These are phyloP conservation scores for Strigamia transsilvanica DNA, from an alignment of 2,888 invertebrate species.

Conservation along the genomic window DNA sequence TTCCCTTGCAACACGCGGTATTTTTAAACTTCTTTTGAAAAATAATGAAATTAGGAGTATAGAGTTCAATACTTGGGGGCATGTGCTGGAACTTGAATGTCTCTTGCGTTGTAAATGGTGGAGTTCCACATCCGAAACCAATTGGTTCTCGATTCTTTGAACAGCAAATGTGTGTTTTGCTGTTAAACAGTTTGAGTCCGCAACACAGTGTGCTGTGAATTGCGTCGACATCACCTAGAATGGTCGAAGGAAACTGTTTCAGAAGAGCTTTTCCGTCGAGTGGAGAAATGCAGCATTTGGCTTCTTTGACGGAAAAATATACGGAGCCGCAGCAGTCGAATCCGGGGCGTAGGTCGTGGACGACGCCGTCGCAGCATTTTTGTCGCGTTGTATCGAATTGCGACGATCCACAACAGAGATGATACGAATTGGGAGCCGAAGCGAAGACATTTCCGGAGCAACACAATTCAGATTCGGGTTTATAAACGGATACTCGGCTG, in stretches of 20 bases:
- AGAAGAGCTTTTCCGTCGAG: neutral
- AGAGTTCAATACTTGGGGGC: no score
- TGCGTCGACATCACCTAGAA: neutral
- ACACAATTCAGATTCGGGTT: neutral
- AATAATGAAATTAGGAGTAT: neutral
- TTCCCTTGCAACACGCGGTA: neutral
- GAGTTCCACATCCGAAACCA: neutral
- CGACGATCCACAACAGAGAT: neutral
- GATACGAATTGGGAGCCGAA: neutral
- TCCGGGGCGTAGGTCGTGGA: neutral
- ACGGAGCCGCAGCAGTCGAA: neutral
- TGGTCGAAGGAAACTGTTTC: neutral
- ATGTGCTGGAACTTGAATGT: no score
- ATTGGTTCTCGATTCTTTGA: neutral
- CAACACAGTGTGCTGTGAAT: conserved; percentile 7
- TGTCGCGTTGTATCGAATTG: conserved; percentile 28
- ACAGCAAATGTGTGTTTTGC: neutral
- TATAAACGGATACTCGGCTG: neutral
- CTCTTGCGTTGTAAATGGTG: no score
- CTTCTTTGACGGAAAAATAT: conserved; percentile 25
- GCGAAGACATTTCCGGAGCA: neutral
- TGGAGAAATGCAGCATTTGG: neutral
- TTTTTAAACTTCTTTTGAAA: neutral
- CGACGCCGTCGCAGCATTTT: conserved; percentile 13
- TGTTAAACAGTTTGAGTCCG: conserved; percentile 32